phyloP scores from a whole-genome alignment of 2,888 invertebrate species.

The Choreutis nemorana region DNA sequence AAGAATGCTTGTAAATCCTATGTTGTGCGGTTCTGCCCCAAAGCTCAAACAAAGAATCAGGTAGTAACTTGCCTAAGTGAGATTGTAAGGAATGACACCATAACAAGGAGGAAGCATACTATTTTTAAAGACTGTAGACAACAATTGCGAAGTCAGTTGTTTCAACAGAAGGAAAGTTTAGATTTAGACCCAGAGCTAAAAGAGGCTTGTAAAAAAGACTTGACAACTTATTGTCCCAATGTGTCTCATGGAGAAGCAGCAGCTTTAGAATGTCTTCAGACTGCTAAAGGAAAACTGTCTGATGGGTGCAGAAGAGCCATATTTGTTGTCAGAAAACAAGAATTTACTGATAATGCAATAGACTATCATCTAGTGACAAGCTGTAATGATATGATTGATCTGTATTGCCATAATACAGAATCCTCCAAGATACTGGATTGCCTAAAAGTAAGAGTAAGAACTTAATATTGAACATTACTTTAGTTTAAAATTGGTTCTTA shows the following conservation, averaged over 20 bases:
- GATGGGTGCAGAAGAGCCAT: slow-evolving; percentile 79
- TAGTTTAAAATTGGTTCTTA: neutral
- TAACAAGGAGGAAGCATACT: slow-evolving; percentile 76
- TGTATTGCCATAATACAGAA: slow-evolving; percentile 81
- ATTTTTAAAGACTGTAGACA: slow-evolving; percentile 90
- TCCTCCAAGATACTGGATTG: slow-evolving; percentile 77
- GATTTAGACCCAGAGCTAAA: slow-evolving; percentile 86
- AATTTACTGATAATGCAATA: slow-evolving; percentile 84
- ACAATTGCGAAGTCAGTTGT: slow-evolving; percentile 88
- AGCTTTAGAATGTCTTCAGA: slow-evolving; percentile 83
- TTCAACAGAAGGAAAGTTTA: slow-evolving; percentile 91
- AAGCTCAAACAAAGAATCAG: slow-evolving; percentile 78
- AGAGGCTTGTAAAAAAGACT: slow-evolving; percentile 82
- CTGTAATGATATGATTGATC: slow-evolving; percentile 86
- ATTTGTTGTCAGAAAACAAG: slow-evolving; percentile 86
- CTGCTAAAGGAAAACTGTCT: slow-evolving; percentile 69
- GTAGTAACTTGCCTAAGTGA: slow-evolving; percentile 88
- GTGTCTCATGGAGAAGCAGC: slow-evolving; percentile 73
- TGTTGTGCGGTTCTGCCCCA: slow-evolving; percentile 74
- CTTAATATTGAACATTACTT: no score
- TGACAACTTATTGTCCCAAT: slow-evolving; percentile 74
- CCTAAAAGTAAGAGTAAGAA: slow-evolving; percentile 78
- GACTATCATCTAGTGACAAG: slow-evolving; percentile 86
- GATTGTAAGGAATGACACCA: slow-evolving; percentile 88
- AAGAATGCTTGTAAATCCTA: slow-evolving; percentile 91